phyloP scores from a whole-genome alignment of 2,113 vertebrate genomes.

The Phalacrocorax brasilianus region DNA sequence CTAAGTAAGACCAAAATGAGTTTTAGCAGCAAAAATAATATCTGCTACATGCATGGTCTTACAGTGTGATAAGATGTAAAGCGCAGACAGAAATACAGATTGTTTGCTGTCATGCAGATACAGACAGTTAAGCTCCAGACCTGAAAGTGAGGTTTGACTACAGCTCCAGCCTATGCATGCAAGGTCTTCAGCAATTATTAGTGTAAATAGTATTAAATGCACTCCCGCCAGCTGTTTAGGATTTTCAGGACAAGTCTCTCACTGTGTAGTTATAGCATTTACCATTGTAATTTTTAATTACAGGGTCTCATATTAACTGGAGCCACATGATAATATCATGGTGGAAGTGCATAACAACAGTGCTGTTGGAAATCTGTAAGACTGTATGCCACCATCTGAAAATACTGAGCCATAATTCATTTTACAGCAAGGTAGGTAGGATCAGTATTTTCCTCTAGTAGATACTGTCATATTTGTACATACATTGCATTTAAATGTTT shows the following conservation, averaged over 20 bases:
- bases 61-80: neutral
- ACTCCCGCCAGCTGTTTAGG: constrained; percentile 24
- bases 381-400: neutral
- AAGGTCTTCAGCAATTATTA: constrained; percentile 41
- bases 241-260: constrained; percentile 51
- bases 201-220: constrained; percentile 32
- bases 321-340: constrained; percentile 36
- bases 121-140: neutral
- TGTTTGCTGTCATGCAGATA: constrained; percentile 16
- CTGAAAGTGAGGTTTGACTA: constrained; percentile 52
- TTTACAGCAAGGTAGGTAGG: neutral
- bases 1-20: neutral
- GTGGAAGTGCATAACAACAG: neutral
- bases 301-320: constrained; percentile 29
- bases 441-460: neutral
- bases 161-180: constrained; percentile 2
- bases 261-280: constrained; percentile 44
- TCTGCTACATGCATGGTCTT: neutral
- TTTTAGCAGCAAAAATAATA: constrained; percentile 18
- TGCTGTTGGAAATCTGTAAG: neutral
- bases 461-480: neutral
- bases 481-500: neutral
- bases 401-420: neutral
- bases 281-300: constrained; percentile 59
- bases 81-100: neutral